phyloP scores from a whole-genome alignment of 2,113 vertebrate genomes.

The Erinaceus europaeus region DNA sequence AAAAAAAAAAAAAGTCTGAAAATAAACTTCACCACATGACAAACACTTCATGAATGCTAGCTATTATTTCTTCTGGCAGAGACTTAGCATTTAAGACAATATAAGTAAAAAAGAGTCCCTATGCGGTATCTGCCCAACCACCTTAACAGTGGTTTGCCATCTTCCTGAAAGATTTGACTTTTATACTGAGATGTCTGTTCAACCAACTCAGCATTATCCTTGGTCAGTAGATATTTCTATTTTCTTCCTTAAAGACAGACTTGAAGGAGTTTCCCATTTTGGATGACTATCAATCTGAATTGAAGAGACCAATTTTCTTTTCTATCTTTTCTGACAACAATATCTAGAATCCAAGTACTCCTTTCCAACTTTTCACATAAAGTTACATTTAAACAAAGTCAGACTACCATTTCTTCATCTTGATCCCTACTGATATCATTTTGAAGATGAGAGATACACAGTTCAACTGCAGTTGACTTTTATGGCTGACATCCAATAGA shows the following conservation, averaged over 20 bases:
- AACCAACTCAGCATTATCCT: background rate
- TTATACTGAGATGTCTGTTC: background rate
- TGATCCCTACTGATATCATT: background rate
- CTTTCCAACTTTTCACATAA: background rate
- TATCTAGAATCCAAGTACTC: background rate
- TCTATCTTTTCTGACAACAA: too few species aligned
- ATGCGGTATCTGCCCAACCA: background rate
- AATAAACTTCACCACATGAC: background rate
- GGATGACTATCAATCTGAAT: background rate
- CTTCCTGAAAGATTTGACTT: background rate
- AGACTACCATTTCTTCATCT: background rate
- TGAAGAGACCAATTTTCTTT: background rate
- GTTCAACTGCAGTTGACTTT: background rate
- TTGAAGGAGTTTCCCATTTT: background rate
- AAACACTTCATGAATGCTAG: background rate
- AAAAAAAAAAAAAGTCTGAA: slow-evolving; percentile 14
- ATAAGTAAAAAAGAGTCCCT: background rate
- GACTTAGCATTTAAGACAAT: background rate
- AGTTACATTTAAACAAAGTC: background rate
- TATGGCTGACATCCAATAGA: background rate
- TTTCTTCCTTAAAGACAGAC: background rate
- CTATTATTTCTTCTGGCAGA: background rate
- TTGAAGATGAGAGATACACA: background rate
- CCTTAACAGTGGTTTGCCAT: background rate
- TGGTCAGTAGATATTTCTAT: background rate